Conservation (phyloP, 2,888 invertebrate species). For the Dasypogon diadema region DNA sequence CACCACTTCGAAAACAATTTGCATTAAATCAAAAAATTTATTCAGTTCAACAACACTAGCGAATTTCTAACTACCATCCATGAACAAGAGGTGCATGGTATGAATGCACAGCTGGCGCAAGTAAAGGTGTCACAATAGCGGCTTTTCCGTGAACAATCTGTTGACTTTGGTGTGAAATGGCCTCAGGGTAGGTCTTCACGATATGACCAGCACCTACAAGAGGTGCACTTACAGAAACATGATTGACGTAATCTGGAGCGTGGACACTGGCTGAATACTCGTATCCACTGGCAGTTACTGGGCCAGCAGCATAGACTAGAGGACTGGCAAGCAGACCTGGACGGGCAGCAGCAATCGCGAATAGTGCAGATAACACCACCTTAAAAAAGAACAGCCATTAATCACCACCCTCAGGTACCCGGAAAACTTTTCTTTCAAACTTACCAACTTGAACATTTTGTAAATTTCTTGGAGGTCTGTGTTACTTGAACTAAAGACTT, state of each 20-base stretch:
- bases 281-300: slow-evolving; percentile 57
- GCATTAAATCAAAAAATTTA: slow-evolving; percentile 6
- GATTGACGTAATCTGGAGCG: slow-evolving; percentile 59
- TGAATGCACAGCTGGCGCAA: slow-evolving; percentile 55
- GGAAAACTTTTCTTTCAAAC: slow-evolving; percentile 56
- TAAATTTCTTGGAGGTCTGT: slow-evolving; percentile 39
- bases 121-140: slow-evolving; percentile 17
- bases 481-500: slow-evolving; percentile 36
- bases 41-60: slow-evolving; percentile 28
- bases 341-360: slow-evolving; percentile 59
- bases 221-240: slow-evolving; percentile 68
- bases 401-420: background rate
- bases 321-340: slow-evolving; percentile 48
- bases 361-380: slow-evolving; percentile 62
- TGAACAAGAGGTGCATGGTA: slow-evolving; percentile 57
- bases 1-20: slow-evolving; percentile 1
- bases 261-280: slow-evolving; percentile 59
- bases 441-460: slow-evolving; percentile 65
- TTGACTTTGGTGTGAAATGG: slow-evolving; percentile 72
- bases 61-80: slow-evolving; percentile 51
- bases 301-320: slow-evolving; percentile 43
- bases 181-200: slow-evolving; percentile 58
- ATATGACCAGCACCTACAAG: slow-evolving; percentile 52
- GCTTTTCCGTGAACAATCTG: slow-evolving; percentile 67
- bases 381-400: slow-evolving; percentile 42